Conservation (phyloP, 2,888 invertebrate species). For the Tridacna gigas region DNA sequence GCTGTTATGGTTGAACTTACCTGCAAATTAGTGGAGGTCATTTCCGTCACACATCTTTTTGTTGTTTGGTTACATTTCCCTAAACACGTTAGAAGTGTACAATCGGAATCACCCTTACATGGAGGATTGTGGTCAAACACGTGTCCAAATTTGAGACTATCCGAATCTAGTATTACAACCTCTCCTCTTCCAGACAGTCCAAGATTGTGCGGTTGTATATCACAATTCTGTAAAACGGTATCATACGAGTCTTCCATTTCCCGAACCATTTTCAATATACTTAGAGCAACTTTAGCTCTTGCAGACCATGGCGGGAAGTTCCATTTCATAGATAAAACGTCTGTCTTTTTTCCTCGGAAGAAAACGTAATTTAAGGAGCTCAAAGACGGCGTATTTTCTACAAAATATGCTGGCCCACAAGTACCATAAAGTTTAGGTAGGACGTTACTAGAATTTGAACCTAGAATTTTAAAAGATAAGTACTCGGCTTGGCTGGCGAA, state of each 20-base stretch:
- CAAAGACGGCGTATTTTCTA: slow-evolving; percentile 87
- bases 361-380: slow-evolving; percentile 10
- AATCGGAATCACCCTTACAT: slow-evolving; percentile 3
- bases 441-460: slow-evolving; percentile 85
- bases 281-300: slow-evolving; percentile 78
- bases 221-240: slow-evolving; percentile 88
- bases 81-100: not conserved
- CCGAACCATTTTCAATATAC: slow-evolving; percentile 88
- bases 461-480: not conserved
- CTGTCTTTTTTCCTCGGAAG: slow-evolving; percentile 41
- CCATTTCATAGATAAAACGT: slow-evolving; percentile 67
- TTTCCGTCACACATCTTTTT: not conserved
- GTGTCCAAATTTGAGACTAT: slow-evolving; percentile 86
- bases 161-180: slow-evolving; percentile 88
- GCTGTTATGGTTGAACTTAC: too few relatives aligned
- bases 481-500: not conserved
- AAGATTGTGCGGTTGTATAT: slow-evolving; percentile 89
- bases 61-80: not conserved
- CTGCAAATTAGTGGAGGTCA: too few relatives aligned
- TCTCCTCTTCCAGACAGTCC: slow-evolving; percentile 86
- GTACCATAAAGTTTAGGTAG: slow-evolving; percentile 89
- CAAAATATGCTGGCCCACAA: slow-evolving; percentile 89
- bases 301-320: slow-evolving; percentile 67
- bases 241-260: slow-evolving; percentile 87
- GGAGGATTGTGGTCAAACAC: not conserved